Conservation (phyloP, 2,888 invertebrate species). For the Trichopoda pennipes region DNA sequence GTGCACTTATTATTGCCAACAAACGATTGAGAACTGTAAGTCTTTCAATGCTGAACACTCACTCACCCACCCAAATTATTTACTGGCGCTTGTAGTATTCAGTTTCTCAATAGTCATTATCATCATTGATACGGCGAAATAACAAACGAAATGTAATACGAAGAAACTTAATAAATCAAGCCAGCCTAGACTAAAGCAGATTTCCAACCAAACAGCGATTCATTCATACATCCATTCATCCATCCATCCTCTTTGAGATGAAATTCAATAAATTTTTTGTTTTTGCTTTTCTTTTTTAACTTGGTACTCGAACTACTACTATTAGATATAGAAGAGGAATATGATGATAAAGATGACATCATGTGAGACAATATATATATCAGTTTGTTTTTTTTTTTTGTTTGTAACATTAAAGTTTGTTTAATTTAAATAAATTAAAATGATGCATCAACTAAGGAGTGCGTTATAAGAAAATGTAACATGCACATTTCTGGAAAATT, state of each 20-base stretch:
- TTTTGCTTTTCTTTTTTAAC: constrained; percentile 13
- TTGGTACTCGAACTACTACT: constrained; percentile 15
- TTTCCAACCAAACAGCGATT: constrained; percentile 28
- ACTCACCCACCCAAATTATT: constrained; percentile 20
- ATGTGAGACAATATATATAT: constrained; percentile 51
- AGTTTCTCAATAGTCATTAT: constrained; percentile 26
- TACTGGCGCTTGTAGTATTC: constrained; percentile 14
- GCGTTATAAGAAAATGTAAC: not conserved
- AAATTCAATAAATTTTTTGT: constrained; percentile 50
- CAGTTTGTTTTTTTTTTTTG: constrained; percentile 52
- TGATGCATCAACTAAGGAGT: not conserved
- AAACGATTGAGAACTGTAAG: constrained; percentile 58
- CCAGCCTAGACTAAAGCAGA: constrained; percentile 47
- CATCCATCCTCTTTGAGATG: constrained; percentile 43
- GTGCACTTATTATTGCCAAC: constrained; percentile 59
- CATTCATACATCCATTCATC: constrained; percentile 38
- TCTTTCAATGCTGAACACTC: constrained; percentile 23
- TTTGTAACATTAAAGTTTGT: constrained; percentile 17
- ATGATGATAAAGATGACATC: constrained; percentile 62
- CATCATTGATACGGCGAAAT: constrained; percentile 24
- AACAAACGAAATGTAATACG: constrained; percentile 4
- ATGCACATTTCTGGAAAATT: not conserved
- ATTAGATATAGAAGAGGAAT: not conserved
- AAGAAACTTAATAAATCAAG: constrained; percentile 36
- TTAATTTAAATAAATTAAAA: constrained; percentile 34